These are phyloP conservation scores for Cavia aperea DNA, from an alignment of 2,113 vertebrate genomes.

Conservation along the genomic window DNA sequence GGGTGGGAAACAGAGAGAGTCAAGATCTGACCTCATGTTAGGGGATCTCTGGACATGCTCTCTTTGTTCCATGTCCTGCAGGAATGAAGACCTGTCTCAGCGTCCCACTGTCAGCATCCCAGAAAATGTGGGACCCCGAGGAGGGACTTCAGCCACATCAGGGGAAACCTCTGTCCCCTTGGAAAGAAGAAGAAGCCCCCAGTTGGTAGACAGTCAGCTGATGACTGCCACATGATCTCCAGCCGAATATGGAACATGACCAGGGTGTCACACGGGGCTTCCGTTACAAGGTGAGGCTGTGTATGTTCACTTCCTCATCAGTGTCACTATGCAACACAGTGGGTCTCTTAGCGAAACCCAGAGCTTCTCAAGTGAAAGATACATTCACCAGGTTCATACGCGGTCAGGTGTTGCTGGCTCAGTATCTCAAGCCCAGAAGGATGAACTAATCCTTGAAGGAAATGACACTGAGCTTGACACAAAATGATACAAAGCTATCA, in stretches of 20 bases:
- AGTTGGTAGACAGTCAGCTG: slow-evolving; percentile 96
- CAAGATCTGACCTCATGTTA: neutral
- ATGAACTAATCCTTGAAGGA: neutral
- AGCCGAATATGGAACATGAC: slow-evolving; percentile 99
- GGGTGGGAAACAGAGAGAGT: neutral
- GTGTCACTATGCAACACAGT: neutral
- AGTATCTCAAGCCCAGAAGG: neutral
- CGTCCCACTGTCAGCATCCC: slow-evolving; percentile 96
- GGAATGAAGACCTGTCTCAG: slow-evolving; percentile 99
- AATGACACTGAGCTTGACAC: neutral
- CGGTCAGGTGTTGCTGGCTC: neutral
- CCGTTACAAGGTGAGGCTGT: slow-evolving; percentile 96
- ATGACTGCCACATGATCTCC: slow-evolving; percentile 91
- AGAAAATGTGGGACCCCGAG: slow-evolving; percentile 81
- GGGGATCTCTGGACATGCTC: neutral
- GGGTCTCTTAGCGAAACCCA: neutral
- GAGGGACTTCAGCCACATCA: slow-evolving; percentile 96
- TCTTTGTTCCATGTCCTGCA: neutral
- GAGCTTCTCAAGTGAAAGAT: neutral
- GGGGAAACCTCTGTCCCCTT: slow-evolving; percentile 90
- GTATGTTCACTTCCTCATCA: slow-evolving; percentile 90
- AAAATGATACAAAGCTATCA: neutral
- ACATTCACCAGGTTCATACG: neutral
- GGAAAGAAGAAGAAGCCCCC: slow-evolving; percentile 93
- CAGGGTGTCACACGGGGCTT: slow-evolving; percentile 93